Conservation (phyloP, 2,113 vertebrate genomes). For the Myiagra hebetior region DNA sequence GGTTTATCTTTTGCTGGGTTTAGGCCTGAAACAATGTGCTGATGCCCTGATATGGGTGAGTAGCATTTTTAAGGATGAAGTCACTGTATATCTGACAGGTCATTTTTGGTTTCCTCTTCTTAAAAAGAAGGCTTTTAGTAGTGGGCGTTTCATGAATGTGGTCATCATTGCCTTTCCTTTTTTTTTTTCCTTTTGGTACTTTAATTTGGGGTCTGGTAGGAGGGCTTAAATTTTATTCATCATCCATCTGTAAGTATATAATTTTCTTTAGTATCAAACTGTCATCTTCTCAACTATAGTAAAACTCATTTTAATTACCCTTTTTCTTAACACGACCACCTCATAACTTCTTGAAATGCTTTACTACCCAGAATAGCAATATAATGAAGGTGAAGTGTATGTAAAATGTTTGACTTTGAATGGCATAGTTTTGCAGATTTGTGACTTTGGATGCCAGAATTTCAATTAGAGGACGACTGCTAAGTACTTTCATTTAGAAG, state of each 20-base stretch:
- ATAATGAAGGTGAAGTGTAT: constrained; percentile 70
- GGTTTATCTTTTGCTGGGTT: not conserved
- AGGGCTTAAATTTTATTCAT: constrained; percentile 33
- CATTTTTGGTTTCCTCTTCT: not conserved
- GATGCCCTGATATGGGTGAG: not conserved
- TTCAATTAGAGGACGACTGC: constrained; percentile 50
- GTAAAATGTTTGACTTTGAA: constrained; percentile 66
- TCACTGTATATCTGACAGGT: not conserved
- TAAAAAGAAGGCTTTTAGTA: not conserved
- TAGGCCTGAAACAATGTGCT: not conserved
- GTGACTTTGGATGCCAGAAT: constrained; percentile 58
- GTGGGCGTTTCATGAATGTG: not conserved
- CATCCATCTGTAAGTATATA: constrained; percentile 37
- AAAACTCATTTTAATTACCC: constrained; percentile 70
- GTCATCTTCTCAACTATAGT: constrained; percentile 53
- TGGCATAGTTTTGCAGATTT: constrained; percentile 56
- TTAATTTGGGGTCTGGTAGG: not conserved
- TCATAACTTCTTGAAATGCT: constrained; percentile 69
- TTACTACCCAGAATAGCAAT: constrained; percentile 66
- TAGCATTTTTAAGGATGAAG: not conserved
- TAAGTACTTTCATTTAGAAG: constrained; percentile 69
- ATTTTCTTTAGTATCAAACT: constrained; percentile 64
- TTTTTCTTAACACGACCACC: constrained; percentile 66
- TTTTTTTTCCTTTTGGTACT: not conserved
- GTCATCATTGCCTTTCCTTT: not conserved